Evolutionary conservation across 92 coral and sea anemone species (phyloP).

Genomic region (Scolanthus callimorphus): DNA sequence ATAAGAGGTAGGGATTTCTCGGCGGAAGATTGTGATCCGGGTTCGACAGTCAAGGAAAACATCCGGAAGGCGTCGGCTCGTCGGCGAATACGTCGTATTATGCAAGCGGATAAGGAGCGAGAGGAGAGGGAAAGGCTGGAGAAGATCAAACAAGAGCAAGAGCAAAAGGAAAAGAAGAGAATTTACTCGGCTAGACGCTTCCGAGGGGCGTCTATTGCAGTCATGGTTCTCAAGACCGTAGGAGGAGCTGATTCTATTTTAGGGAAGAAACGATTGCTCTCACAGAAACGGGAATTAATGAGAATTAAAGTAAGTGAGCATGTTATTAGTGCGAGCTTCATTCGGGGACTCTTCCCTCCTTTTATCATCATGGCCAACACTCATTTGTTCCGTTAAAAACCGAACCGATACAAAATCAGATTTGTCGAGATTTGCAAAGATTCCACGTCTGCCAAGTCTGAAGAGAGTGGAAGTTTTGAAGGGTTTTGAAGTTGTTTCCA

Average conservation of each 20-base stretch:
- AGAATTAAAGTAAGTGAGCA: conserved; percentile 31
- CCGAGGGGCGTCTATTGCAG: conserved; percentile 35
- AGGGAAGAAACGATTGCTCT: conserved; percentile 50
- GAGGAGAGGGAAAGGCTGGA: conserved; percentile 24
- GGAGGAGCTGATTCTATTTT: conserved; percentile 49
- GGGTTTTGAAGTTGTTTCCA: no score
- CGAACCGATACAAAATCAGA: no score
- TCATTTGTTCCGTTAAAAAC: no score
- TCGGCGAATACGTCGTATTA: conserved; percentile 60
- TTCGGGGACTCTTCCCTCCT: not conserved
- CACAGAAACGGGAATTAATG: conserved; percentile 36
- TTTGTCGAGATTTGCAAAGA: no score
- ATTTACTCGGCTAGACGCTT: not conserved
- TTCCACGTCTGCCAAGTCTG: no score
- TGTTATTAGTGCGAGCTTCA: not conserved
- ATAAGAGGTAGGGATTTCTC: conserved; percentile 56
- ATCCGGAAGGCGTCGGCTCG: conserved; percentile 69
- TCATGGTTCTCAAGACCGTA: conserved; percentile 41
- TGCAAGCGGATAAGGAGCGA: conserved; percentile 57
- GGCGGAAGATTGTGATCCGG: conserved; percentile 2
- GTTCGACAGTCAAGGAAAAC: conserved; percentile 17
- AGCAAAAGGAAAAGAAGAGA: not conserved
- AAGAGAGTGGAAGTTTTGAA: no score
- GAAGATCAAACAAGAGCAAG: conserved; percentile 7
- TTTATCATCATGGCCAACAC: no score